Base-by-base conservation (phyloP, 2,888 invertebrate species). In the Drosophila phalerata region DNA sequence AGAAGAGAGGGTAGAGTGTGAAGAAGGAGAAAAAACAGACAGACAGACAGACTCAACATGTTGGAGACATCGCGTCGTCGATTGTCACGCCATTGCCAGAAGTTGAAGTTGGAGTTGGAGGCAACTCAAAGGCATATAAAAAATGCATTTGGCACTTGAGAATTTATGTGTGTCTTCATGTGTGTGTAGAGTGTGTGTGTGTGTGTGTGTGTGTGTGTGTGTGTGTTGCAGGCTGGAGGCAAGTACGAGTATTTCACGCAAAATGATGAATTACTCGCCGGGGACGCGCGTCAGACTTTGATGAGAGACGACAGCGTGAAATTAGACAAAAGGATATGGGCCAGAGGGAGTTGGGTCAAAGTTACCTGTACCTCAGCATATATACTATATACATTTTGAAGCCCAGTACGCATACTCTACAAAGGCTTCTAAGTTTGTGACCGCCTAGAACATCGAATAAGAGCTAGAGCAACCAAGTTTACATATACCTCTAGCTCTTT, bases 181-280 rank as follows among this genome's bases (percentile, higher is more conserved):
- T 47, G 11, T 30, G 47, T 57, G n/a, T n/a, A n/a, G 55, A 58
- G 37, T 34, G 63, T 45, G 55, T 56, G 38, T 53, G 53, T 55
- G n/a, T n/a, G n/a, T n/a, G n/a, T n/a, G n/a, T n/a, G 37, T 52
- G 28, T 63, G 69, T 34, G 69, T 62, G 22, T 22, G 22, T 22
- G 22, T 22, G 22, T 63, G n/a, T n/a, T n/a, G 53, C 19, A 69
- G 37, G 47, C 62, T 56, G 69, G 45, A 66, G 79, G 87, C 75
- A 60, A 84, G 87, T 86, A 86, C 75, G 63, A 84, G 87, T 86
- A 86, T 81, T 87, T 86, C 85, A 88, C 85, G 85, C 87, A 73
- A 89, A 89, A 85, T 85, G 85, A 85, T 85, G 85, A 89, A 85
- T 85, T 85, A 89, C 88, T 87, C 89, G 89, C 89, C 80, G 82